phyloP scores from a whole-genome alignment of 2,888 invertebrate species.

The Therioaphis trifolii region DNA sequence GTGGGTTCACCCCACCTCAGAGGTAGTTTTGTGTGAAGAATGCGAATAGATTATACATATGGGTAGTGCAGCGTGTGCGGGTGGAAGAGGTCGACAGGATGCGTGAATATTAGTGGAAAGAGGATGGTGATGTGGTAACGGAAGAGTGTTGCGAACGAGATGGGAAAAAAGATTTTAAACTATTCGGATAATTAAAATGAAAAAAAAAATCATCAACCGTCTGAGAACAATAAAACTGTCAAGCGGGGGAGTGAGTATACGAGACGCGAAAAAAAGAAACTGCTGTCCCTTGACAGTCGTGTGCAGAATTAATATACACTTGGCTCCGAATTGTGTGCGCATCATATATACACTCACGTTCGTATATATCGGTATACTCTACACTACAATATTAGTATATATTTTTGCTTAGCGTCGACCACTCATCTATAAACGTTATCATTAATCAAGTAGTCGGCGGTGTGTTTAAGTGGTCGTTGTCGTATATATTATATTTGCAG shows the following conservation, averaged over 20 bases:
- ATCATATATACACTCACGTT: background rate
- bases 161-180: constrained; percentile 10
- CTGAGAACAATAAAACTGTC: constrained; percentile 54
- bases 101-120: background rate
- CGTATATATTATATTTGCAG: background rate
- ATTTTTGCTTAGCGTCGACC: background rate
- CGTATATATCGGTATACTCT: background rate
- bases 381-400: constrained; percentile 12
- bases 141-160: background rate
- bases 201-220: constrained; percentile 19
- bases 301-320: constrained; percentile 49
- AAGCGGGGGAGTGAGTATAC: constrained; percentile 38
- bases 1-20: background rate
- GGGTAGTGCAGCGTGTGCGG: background rate
- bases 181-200: constrained; percentile 22
- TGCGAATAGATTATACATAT: background rate
- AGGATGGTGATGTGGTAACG: background rate
- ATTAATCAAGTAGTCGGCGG: constrained; percentile 15
- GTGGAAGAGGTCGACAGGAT: background rate
- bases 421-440: background rate
- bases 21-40: background rate
- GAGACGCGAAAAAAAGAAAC: constrained; percentile 21
- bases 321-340: constrained; percentile 16
- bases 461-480: background rate
- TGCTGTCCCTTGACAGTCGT: constrained; percentile 18